These are phyloP conservation scores for Ictalurus punctatus DNA, from an alignment of 2,113 vertebrate genomes.

Conservation along the genomic window DNA sequence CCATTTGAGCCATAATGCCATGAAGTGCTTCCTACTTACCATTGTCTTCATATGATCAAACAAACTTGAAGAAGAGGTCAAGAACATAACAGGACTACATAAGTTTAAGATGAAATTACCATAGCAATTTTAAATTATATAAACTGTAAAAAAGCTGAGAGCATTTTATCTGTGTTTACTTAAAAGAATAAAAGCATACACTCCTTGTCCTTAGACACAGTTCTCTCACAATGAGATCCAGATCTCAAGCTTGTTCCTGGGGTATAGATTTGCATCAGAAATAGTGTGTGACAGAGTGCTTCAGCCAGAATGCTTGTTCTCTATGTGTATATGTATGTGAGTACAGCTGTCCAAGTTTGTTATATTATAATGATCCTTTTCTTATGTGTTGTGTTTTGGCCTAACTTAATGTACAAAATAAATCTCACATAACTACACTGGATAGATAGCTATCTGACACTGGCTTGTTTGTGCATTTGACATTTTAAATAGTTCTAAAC, in stretches of 20 bases:
- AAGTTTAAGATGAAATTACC: constrained; percentile 2
- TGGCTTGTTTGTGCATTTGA: neutral
- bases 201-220: neutral
- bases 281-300: neutral
- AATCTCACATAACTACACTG: neutral
- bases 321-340: neutral
- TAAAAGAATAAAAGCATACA: neutral
- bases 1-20: constrained; percentile 32
- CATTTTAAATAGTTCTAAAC: too few species aligned
- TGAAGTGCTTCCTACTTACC: constrained; percentile 5
- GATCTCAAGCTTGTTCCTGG: neutral
- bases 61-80: neutral
- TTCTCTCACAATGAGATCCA: neutral
- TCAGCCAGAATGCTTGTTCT: neutral
- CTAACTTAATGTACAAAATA: neutral
- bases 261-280: neutral
- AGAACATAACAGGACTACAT: neutral
- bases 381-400: neutral
- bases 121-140: neutral
- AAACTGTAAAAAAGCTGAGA: neutral
- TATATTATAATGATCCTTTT: neutral
- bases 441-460: neutral
- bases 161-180: neutral
- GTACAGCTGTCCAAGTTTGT: neutral
- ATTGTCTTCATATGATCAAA: neutral